These are phyloP conservation scores for Aegotheles bennettii DNA, from an alignment of 2,113 vertebrate genomes.

Conservation along the genomic window DNA sequence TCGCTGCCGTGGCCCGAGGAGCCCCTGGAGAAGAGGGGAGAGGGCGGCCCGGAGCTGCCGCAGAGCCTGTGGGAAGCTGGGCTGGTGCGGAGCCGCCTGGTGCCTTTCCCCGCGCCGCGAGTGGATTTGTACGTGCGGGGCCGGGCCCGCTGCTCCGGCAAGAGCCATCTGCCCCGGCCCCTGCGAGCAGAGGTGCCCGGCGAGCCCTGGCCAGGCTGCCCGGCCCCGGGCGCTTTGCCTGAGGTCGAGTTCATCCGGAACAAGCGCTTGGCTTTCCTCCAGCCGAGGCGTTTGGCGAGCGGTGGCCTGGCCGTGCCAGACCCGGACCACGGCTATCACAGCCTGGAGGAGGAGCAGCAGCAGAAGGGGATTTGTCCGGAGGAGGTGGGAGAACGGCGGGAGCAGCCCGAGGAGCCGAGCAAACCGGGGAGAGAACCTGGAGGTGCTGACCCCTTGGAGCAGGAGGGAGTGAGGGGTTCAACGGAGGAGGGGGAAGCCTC, in stretches of 20 bases:
- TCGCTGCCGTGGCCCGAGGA: constrained; percentile 23
- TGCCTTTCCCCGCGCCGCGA: not conserved
- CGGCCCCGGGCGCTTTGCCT: constrained; percentile 29
- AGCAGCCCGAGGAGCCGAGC: not conserved
- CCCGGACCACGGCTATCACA: constrained; percentile 87
- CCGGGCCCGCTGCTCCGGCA: not conserved
- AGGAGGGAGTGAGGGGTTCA: not conserved
- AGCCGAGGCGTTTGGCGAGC: not conserved
- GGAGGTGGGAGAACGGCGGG: not conserved
- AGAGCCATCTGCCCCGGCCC: not conserved
- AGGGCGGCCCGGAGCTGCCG: not conserved
- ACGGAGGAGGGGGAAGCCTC: not conserved
- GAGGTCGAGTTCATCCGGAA: constrained; percentile 56
- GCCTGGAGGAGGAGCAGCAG: constrained; percentile 86
- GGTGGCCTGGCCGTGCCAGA: constrained; percentile 66
- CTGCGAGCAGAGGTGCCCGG: constrained; percentile 4
- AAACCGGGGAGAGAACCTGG: not conserved
- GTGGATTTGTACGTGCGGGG: not conserved
- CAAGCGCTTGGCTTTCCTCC: constrained; percentile 69
- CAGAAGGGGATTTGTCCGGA: not conserved
- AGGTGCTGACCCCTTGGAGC: not conserved
- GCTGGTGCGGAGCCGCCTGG: not conserved
- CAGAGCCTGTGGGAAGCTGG: not conserved
- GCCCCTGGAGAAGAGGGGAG: not conserved
- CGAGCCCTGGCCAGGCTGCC: not conserved